Evolutionary conservation across 2,797 vertebrate species (phyloP).

Genomic region (Bovichtus variegatus): DNA sequence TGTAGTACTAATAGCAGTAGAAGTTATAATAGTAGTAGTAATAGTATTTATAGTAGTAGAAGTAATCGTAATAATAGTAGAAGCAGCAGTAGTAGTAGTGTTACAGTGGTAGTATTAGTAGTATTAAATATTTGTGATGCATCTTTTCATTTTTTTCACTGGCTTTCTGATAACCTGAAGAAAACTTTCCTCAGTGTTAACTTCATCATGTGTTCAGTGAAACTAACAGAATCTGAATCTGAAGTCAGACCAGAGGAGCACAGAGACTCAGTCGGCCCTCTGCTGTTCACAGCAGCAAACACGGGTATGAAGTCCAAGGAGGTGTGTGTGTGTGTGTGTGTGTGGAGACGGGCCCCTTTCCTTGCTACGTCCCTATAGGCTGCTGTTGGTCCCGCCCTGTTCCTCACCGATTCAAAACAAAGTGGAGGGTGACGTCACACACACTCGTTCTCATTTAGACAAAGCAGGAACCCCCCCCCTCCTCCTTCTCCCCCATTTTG

Average conservation of each 20-base stretch:
- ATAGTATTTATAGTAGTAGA: no score
- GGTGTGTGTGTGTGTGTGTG: conserved; percentile 21
- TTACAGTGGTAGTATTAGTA: neutral
- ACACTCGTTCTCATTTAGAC: conserved; percentile 55
- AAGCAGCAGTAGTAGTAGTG: neutral
- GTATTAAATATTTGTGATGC: neutral
- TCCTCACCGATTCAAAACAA: conserved; percentile 70
- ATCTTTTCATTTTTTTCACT: neutral
- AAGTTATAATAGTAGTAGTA: no score
- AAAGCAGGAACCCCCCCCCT: conserved; percentile 62
- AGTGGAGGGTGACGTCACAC: conserved; percentile 68
- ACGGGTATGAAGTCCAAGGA: conserved; percentile 17
- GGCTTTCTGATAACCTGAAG: neutral
- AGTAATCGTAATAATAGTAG: neutral
- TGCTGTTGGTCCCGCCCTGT: conserved; percentile 59
- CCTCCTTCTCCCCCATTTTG: conserved; percentile 67
- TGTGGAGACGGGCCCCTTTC: conserved; percentile 69
- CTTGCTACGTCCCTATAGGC: conserved; percentile 64
- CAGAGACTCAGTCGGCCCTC: conserved; percentile 62
- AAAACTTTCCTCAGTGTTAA: neutral
- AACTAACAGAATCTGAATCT: neutral
- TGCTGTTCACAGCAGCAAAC: conserved; percentile 64
- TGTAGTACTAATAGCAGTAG: no score
- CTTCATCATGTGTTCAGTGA: neutral
- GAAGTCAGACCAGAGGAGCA: neutral